These are phyloP conservation scores for Limonius californicus DNA, from an alignment of 1,140 invertebrate species.

Conservation along the genomic window DNA sequence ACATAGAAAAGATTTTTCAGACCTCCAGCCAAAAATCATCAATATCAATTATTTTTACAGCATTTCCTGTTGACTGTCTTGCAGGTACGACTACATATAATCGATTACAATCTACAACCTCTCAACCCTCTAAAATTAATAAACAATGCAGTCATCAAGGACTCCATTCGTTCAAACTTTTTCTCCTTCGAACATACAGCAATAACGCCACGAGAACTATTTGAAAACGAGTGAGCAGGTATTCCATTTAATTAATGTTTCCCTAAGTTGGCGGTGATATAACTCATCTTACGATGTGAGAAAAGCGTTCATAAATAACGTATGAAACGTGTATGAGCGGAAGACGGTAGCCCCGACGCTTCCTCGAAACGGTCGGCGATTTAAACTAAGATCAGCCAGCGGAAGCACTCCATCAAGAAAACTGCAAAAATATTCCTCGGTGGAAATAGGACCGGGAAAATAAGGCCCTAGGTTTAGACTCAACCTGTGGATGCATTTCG, in stretches of 20 bases:
- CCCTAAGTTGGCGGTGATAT: neutral
- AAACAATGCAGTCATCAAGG: too few species aligned
- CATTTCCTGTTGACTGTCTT: too few species aligned
- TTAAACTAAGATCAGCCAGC: slow-evolving; percentile 16
- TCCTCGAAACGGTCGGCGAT: slow-evolving; percentile 12
- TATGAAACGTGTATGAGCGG: slow-evolving; percentile 19
- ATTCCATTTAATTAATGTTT: slow-evolving; percentile 7
- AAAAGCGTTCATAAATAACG: slow-evolving; percentile 19
- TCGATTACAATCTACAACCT: too few species aligned
- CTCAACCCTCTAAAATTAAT: too few species aligned
- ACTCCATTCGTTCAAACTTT: too few species aligned
- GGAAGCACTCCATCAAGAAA: slow-evolving; percentile 16
- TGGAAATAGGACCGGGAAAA: neutral
- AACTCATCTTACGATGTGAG: slow-evolving; percentile 13
- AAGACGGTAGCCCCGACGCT: slow-evolving; percentile 9
- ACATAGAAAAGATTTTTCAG: too few species aligned
- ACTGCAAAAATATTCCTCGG: slow-evolving; percentile 19
- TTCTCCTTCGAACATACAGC: too few species aligned
- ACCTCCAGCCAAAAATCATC: too few species aligned
- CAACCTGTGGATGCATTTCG: slow-evolving; percentile 3
- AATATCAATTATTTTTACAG: too few species aligned
- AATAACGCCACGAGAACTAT: too few species aligned
- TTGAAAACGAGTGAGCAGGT: too few species aligned
- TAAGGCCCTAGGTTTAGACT: neutral
- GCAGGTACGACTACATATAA: too few species aligned